These are phyloP conservation scores for Stenichneumon culpator DNA, from an alignment of 2,888 invertebrate genomes.

Conservation along the genomic window DNA sequence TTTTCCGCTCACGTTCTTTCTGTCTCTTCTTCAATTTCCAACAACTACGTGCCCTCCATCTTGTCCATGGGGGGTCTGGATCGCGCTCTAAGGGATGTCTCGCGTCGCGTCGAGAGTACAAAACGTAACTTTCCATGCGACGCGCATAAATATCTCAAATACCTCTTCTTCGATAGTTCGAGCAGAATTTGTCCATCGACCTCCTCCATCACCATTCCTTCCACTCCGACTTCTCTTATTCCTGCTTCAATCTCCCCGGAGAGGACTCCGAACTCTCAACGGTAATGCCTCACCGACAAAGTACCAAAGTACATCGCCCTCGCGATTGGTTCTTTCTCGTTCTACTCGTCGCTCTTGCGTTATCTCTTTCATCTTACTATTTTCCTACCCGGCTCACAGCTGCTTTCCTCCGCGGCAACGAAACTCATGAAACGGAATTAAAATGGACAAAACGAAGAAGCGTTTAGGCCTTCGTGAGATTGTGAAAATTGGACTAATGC, in stretches of 20 bases:
- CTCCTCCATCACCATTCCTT: constrained; percentile 1
- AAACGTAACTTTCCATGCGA: constrained; percentile 31
- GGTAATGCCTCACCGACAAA: constrained; percentile 15
- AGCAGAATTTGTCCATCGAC: constrained; percentile 24
- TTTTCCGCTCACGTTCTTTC: not conserved
- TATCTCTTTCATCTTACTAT: constrained; percentile 8
- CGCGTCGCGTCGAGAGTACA: not conserved
- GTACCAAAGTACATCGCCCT: constrained; percentile 38
- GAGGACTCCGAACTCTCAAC: constrained; percentile 1
- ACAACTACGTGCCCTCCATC: not conserved
- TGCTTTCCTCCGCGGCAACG: constrained; percentile 13
- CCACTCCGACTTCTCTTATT: constrained; percentile 5
- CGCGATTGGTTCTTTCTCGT: constrained; percentile 37
- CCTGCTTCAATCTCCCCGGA: constrained; percentile 13
- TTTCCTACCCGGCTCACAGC: not conserved
- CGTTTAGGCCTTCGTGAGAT: not conserved
- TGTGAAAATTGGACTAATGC: not conserved
- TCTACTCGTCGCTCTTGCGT: not conserved
- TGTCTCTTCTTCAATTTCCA: not conserved
- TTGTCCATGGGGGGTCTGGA: not conserved
- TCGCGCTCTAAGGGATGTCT: not conserved
- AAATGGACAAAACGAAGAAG: not conserved
- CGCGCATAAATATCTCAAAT: constrained; percentile 34
- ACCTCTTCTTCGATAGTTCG: constrained; percentile 31
- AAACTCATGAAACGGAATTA: not conserved